These are phyloP conservation scores for Iselma pallidipennis DNA, from an alignment of 2,888 invertebrate species.

Conservation along the genomic window DNA sequence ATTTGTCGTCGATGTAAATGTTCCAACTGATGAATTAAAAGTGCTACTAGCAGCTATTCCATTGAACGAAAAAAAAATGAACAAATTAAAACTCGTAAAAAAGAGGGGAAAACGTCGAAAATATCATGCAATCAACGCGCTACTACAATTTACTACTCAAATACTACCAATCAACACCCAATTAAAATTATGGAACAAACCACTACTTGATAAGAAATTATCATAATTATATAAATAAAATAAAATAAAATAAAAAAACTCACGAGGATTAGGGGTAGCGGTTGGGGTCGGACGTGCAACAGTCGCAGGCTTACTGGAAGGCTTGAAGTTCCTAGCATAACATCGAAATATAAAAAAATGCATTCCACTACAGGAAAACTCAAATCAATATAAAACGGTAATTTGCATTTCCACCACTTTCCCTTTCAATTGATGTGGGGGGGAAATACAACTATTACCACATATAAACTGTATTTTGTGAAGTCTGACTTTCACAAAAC, in stretches of 20 bases:
- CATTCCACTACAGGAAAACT: conserved; percentile 30
- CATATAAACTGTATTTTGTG: too few relatives aligned
- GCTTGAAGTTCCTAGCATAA: conserved; percentile 65
- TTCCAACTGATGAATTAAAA: conserved; percentile 48
- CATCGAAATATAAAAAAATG: conserved; percentile 42
- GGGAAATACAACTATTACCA: too few relatives aligned
- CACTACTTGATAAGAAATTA: conserved; percentile 8
- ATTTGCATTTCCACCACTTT: too few relatives aligned
- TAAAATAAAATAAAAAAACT: conserved; percentile 53
- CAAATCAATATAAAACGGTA: not conserved
- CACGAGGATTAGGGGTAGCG: conserved; percentile 55
- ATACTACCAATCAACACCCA: conserved; percentile 15
- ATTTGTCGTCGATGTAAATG: conserved; percentile 40
- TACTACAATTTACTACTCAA: too few relatives aligned
- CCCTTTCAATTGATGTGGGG: too few relatives aligned
- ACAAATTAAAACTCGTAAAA: conserved; percentile 8
- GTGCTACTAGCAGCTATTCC: conserved; percentile 50
- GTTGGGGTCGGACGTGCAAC: conserved; percentile 55
- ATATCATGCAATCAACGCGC: conserved; percentile 16
- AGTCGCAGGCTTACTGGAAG: conserved; percentile 59
- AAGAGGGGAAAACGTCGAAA: conserved; percentile 10
- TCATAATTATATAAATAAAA: conserved; percentile 31
- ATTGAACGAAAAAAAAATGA: conserved; percentile 25
- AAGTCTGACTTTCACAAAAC: too few relatives aligned
- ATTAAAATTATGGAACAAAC: conserved; percentile 3